Base-by-base conservation (phyloP, 2,888 invertebrate species). In the Pristionchus fissidentatus region DNA sequence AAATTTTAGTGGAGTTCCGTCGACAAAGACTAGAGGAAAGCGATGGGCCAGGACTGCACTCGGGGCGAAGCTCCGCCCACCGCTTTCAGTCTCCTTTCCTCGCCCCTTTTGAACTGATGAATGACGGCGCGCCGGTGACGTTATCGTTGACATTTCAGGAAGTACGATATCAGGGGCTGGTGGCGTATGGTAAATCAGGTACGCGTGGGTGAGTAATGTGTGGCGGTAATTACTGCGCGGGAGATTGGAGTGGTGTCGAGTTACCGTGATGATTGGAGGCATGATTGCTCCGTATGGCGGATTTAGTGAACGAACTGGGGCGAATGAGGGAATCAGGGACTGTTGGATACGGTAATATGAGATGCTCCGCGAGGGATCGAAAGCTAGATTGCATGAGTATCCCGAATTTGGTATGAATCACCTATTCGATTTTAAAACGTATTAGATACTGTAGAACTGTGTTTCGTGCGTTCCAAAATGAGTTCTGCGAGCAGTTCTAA, bases 51-150 rank as follows among this genome's bases (percentile, higher is more conserved):
- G n/a, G n/a, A n/a, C n/a, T n/a, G n/a, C n/a, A n/a, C n/a, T n/a
- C n/a, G n/a, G n/a, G n/a, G n/a, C 66, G 15, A 8, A 70, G 70
- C 70, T 26, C 70, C 70, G 70, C 70, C 70, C 70, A 7, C n/a
- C n/a, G n/a, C n/a, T n/a, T n/a, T n/a, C n/a, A n/a, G n/a, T n/a
- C n/a, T n/a, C n/a, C n/a, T n/a, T 19, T 35, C 29, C 73, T 43
- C 43, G 41, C 32, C 46, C n/a, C 29, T n/a, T 49, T 29, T 19
- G 32, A n/a, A 29, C 43, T 43, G 73, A 19, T 26, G 41, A n/a
- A 32, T 46, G 75, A 49, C 75, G 49, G 49, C 13, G 49, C 10
- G 49, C 19, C 32, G 19, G 32, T 32, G 15, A 22, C 70, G 43
- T 70, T 26, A 70, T 43, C n/a, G 41, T 41, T 41, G 41, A 66